These are phyloP conservation scores for Anabacerthia variegaticeps DNA, from an alignment of 2,797 vertebrate genomes.

Conservation along the genomic window DNA sequence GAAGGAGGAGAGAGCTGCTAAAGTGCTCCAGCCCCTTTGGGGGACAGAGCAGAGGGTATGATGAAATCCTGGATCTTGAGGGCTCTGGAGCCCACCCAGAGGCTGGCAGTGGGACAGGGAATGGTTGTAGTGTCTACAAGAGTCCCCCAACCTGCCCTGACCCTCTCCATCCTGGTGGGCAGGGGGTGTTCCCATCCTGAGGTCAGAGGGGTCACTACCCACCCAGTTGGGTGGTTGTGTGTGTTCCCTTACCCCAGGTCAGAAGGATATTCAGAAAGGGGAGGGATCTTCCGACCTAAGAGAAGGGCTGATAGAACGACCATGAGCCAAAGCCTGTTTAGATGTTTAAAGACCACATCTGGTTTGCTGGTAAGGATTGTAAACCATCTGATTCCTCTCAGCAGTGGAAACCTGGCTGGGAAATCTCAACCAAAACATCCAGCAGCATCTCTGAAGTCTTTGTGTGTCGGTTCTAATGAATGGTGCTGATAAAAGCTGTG, in stretches of 20 bases:
- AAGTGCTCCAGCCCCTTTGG: not conserved
- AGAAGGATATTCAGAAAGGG: not conserved
- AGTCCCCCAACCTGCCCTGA: not conserved
- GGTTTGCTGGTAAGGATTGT: not conserved
- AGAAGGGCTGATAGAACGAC: not conserved
- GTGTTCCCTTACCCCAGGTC: not conserved
- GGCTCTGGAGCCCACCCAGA: not conserved
- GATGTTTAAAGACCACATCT: not conserved
- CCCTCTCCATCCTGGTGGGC: not conserved
- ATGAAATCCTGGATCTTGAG: not conserved
- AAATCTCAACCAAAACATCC: not conserved
- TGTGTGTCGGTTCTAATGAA: fast-evolving
- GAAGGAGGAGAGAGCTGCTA: not conserved
- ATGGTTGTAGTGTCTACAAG: not conserved
- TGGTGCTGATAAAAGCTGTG: fast-evolving
- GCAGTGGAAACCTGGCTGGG: not conserved
- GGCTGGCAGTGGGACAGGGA: not conserved
- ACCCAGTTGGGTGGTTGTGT: not conserved
- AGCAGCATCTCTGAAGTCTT: not conserved
- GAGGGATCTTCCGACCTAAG: not conserved
- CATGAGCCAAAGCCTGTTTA: fast-evolving
- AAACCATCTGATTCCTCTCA: not conserved
- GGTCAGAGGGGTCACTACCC: not conserved
- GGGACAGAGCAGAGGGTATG: not conserved
- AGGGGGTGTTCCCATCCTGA: fast-evolving